A percentile compares a stretch with the other conserved stretches of the same genome.
Conservation (phyloP, 2,888 invertebrate genomes). For the Margaritifera margaritifera region DNA sequence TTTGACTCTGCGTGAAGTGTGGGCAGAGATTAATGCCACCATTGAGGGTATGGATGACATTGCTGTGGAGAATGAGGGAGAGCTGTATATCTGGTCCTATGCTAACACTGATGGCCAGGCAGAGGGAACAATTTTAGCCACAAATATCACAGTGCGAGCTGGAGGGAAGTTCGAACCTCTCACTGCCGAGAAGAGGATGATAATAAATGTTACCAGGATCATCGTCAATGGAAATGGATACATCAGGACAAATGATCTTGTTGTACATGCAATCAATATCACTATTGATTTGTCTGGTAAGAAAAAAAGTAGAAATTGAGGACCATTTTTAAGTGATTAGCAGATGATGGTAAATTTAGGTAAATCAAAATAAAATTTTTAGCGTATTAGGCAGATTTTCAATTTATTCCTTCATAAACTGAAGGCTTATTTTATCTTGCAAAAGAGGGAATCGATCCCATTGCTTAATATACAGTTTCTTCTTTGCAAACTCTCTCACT, state of each 20-base stretch:
- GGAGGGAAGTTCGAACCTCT: constrained; percentile 55
- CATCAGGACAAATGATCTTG: constrained; percentile 50
- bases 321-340: background rate
- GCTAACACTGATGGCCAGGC: constrained; percentile 41
- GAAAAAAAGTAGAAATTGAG: background rate
- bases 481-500: too few species aligned
- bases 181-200: constrained; percentile 38
- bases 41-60: constrained; percentile 46
- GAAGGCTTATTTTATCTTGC: too few species aligned
- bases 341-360: background rate
- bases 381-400: too few species aligned
- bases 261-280: constrained; percentile 44
- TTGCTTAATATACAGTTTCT: too few species aligned
- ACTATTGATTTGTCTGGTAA: constrained; percentile 59
- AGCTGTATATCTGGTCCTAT: constrained; percentile 56
- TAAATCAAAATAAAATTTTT: background rate
- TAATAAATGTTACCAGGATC: constrained; percentile 31
- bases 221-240: constrained; percentile 56
- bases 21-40: constrained; percentile 56
- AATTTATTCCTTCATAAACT: too few species aligned
- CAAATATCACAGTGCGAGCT: constrained; percentile 52
- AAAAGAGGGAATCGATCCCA: too few species aligned
- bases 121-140: constrained; percentile 39
- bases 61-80: constrained; percentile 49
- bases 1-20: constrained; percentile 52